Conservation (phyloP, 2,888 invertebrate genomes). For the Julus scanicus region DNA sequence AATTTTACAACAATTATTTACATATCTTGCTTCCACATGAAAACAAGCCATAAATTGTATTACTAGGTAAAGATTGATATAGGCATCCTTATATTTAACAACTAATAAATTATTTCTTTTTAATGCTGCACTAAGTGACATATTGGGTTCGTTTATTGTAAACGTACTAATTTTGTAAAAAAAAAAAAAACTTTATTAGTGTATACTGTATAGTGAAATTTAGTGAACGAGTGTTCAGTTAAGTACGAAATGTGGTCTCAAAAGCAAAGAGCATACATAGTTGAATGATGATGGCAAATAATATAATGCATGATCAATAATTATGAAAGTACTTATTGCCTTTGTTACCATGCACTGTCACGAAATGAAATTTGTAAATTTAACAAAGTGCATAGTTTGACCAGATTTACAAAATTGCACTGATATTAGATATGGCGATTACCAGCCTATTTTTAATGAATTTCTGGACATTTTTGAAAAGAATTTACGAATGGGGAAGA, state of each 20-base stretch:
- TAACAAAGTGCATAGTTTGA: not conserved
- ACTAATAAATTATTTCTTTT: not conserved
- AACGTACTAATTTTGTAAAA: not conserved
- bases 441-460: not conserved
- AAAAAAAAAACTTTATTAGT: not conserved
- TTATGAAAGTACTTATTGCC: constrained; percentile 1
- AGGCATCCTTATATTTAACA: constrained; percentile 14
- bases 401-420: not conserved
- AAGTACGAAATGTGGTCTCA: not conserved
- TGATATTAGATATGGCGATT: not conserved
- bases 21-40: not conserved
- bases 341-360: not conserved
- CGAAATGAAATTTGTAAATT: not conserved
- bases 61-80: not conserved
- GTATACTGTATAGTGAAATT: not conserved
- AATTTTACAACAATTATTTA: constrained; percentile 9
- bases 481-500: not conserved
- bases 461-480: not conserved
- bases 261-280: not conserved
- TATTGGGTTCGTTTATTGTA: not conserved
- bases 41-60: not conserved
- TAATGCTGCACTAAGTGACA: not conserved
- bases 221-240: not conserved
- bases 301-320: not conserved
- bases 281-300: not conserved